Evolutionary conservation across 2,888 invertebrate species (phyloP).

Genomic region (Rhagophthalmus giganteus): DNA sequence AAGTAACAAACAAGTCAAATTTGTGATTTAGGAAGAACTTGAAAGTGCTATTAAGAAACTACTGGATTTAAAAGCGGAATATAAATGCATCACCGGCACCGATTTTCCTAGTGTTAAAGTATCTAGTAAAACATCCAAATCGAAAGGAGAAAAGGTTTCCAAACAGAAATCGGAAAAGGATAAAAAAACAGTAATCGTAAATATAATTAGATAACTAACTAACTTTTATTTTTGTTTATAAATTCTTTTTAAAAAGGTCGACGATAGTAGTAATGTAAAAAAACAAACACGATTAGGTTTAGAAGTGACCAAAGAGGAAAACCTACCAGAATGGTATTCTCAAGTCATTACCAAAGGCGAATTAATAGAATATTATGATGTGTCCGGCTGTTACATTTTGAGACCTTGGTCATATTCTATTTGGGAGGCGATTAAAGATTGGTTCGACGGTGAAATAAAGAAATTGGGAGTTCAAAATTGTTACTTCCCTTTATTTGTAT

Average conservation of each 20-base stretch:
- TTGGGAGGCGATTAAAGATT: conserved; percentile 89
- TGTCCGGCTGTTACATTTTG: conserved; percentile 97
- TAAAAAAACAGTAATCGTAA: no score
- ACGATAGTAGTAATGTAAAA: conserved; percentile 64
- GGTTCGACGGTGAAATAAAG: conserved; percentile 85
- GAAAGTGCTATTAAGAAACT: conserved; percentile 65
- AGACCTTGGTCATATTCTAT: conserved; percentile 96
- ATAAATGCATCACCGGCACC: conserved; percentile 68
- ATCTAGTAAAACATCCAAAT: conserved; percentile 35
- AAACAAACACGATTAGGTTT: conserved; percentile 93
- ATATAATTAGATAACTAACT: no score
- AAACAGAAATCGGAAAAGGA: conserved; percentile 42
- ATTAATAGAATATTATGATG: conserved; percentile 99
- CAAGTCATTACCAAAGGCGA: conserved; percentile 92
- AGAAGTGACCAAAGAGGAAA: conserved; percentile 90
- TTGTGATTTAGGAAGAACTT: conserved; percentile 36
- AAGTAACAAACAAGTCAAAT: no score
- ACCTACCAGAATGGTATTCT: conserved; percentile 97
- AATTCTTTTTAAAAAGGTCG: conserved; percentile 7
- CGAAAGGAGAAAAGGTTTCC: conserved; percentile 39
- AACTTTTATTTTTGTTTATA: not conserved
- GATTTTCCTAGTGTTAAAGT: conserved; percentile 54
- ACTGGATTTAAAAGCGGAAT: conserved; percentile 73
- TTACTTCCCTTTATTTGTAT: conserved; percentile 99
- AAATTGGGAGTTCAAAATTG: conserved; percentile 93